Evolutionary conservation across 2,113 vertebrate species (phyloP).

Genomic region (Ameiurus melas): DNA sequence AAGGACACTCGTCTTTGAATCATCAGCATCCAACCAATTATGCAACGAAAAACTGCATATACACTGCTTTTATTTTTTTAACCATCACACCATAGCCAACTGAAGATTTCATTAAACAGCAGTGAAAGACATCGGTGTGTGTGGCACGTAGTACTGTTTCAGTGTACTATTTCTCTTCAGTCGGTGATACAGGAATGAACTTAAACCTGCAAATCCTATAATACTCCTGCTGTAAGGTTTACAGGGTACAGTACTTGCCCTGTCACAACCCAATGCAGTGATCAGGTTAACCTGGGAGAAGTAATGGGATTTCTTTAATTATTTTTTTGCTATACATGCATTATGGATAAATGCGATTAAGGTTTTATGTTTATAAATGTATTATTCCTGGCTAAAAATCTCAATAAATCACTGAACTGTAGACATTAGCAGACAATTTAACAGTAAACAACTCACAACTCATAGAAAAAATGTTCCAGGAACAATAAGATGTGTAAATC

Average conservation of each 20-base stretch:
- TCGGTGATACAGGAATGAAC: neutral
- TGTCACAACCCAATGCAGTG: slow-evolving; percentile 11
- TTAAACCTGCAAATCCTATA: slow-evolving; percentile 54
- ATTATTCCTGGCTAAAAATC: neutral
- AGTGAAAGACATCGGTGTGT: neutral
- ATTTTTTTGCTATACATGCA: neutral
- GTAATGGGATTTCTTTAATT: neutral
- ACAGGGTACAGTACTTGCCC: slow-evolving; percentile 26
- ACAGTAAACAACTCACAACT: too few species aligned
- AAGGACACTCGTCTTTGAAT: neutral
- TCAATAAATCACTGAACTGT: neutral
- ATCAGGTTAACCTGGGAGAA: neutral
- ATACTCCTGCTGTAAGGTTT: slow-evolving; percentile 41
- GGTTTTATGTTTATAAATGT: neutral
- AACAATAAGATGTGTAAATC: neutral
- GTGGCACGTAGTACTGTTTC: too few species aligned
- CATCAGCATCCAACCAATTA: neutral
- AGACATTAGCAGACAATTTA: neutral
- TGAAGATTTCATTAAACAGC: neutral
- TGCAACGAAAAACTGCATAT: neutral
- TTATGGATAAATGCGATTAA: neutral
- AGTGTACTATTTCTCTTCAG: neutral
- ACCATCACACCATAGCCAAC: neutral
- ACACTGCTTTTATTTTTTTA: neutral
- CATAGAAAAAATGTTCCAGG: neutral